phyloP scores from a whole-genome alignment of 2,797 vertebrate species.

The Gephyroberyx darwinii region DNA sequence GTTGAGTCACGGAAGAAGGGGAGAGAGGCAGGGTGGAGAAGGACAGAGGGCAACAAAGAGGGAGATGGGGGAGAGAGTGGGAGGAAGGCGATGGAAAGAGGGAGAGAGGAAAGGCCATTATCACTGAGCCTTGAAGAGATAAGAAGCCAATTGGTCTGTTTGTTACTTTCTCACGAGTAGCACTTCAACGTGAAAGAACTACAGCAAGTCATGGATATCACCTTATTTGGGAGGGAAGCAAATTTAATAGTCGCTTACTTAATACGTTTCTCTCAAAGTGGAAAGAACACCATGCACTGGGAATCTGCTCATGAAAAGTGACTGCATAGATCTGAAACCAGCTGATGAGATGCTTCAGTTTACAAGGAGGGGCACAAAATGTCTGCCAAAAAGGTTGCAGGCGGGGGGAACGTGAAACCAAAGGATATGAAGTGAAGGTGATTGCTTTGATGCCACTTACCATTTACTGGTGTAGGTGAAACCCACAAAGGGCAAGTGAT shows the following conservation, averaged over 20 bases:
- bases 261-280: slow-evolving; percentile 19
- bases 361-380: background rate
- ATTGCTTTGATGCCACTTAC: slow-evolving; percentile 80
- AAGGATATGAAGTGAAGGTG: background rate
- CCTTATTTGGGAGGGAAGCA: slow-evolving; percentile 59
- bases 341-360: background rate
- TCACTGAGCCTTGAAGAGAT: slow-evolving; percentile 60
- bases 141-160: slow-evolving; percentile 40
- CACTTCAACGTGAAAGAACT: slow-evolving; percentile 32
- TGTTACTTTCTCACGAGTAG: slow-evolving; percentile 54
- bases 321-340: slow-evolving; percentile 4
- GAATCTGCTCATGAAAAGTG: slow-evolving; percentile 12
- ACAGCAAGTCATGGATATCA: slow-evolving; percentile 44
- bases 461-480: slow-evolving; percentile 99
- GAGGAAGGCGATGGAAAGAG: background rate
- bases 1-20: slow-evolving; percentile 50
- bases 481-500: slow-evolving; percentile 96
- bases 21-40: slow-evolving; percentile 10
- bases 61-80: slow-evolving; percentile 4
- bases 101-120: slow-evolving; percentile 34
- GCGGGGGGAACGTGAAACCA: no score
- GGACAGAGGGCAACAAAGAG: slow-evolving; percentile 1
- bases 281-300: slow-evolving; percentile 19
- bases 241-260: slow-evolving; percentile 8
- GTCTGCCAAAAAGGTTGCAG: background rate